These are phyloP conservation scores for Globicephala melas DNA, from an alignment of 2,113 vertebrate species.

Conservation along the genomic window DNA sequence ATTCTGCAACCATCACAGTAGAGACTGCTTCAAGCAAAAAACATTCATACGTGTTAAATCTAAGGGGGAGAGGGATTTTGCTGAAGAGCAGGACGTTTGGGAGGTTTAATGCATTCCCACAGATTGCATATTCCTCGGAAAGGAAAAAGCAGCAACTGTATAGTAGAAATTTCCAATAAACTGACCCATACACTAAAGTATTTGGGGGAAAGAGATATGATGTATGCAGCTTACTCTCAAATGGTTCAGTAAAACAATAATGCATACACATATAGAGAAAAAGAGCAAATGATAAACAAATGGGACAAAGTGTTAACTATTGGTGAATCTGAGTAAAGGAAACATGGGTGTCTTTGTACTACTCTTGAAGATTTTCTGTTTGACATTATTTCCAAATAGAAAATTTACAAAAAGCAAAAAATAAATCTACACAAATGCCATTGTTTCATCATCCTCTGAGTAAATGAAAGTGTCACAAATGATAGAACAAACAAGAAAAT, in stretches of 20 bases:
- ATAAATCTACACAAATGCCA: neutral
- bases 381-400: neutral
- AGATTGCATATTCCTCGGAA: neutral
- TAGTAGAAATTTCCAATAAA: neutral
- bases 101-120: neutral
- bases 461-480: neutral
- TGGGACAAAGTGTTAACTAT: neutral
- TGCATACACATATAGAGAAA: neutral
- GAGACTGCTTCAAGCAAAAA: neutral
- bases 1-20: neutral
- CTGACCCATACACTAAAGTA: neutral
- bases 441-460: neutral
- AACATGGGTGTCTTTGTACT: neutral
- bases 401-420: neutral
- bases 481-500: neutral
- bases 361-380: neutral
- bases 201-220: neutral
- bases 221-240: neutral
- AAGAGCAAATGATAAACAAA: neutral
- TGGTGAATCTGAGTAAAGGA: neutral
- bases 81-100: neutral
- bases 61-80: neutral
- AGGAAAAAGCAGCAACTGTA: neutral
- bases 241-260: neutral
- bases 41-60: neutral